Percentiles rank a stretch among this genome's conserved stretches.
Conservation (phyloP, 2,797 vertebrate genomes). For the Helicolenus hilgendorfi region DNA sequence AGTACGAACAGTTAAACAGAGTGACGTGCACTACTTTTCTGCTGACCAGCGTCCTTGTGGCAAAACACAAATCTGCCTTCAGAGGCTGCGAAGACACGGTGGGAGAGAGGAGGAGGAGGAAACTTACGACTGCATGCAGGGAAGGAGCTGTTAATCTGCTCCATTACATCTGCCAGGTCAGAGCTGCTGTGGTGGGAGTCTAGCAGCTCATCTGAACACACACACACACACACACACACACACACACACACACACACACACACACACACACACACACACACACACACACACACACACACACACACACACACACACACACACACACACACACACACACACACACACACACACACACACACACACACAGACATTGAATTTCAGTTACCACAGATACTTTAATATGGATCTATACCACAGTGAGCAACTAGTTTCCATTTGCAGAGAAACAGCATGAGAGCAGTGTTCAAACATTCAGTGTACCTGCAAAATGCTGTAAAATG, state of each 20-base stretch:
- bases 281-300: slow-evolving; percentile 37
- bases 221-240: slow-evolving; percentile 58
- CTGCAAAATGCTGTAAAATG: not conserved
- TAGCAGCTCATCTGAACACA: slow-evolving; percentile 93
- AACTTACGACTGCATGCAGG: slow-evolving; percentile 97
- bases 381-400: slow-evolving; percentile 9
- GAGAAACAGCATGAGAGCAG: not conserved
- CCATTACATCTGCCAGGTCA: slow-evolving; percentile 97
- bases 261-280: not conserved
- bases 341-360: slow-evolving; percentile 32
- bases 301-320: not conserved
- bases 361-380: slow-evolving; percentile 26
- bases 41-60: slow-evolving; percentile 38
- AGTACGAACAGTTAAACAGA: not conserved
- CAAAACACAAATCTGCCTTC: slow-evolving; percentile 42
- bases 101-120: slow-evolving; percentile 1
- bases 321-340: slow-evolving; percentile 70
- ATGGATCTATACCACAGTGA: not conserved
- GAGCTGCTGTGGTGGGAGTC: slow-evolving; percentile 93
- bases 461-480: not conserved
- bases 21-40: slow-evolving; percentile 19
- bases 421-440: slow-evolving; percentile 20
- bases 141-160: slow-evolving; percentile 98
- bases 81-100: slow-evolving; percentile 13
- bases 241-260: slow-evolving; percentile 33